Conservation (phyloP, 2,888 invertebrate species). For the Micoletzkya japonica region DNA sequence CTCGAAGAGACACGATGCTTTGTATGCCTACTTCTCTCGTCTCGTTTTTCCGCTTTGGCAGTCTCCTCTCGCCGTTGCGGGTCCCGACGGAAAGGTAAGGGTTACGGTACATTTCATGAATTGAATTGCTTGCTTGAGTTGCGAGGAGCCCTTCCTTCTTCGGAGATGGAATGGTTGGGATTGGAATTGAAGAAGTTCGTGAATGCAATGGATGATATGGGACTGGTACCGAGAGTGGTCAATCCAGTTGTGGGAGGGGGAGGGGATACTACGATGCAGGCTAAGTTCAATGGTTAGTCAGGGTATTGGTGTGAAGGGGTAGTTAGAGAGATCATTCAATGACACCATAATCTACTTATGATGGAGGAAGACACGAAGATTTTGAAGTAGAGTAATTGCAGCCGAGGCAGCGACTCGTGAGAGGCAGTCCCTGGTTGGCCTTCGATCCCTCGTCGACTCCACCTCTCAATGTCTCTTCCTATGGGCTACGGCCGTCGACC, state of each 20-base stretch:
- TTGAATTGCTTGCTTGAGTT: not conserved
- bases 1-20: constrained; percentile 87
- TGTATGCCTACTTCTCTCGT: constrained; percentile 86
- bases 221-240: constrained; percentile 43
- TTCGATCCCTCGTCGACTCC: constrained; percentile 70
- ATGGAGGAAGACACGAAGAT: not conserved
- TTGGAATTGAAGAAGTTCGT: constrained; percentile 25
- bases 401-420: constrained; percentile 21
- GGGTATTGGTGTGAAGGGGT: not conserved
- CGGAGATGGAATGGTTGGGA: constrained; percentile 34
- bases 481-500: constrained; percentile 89
- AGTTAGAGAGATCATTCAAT: too few species aligned
- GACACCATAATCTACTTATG: not conserved
- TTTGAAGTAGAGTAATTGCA: constrained; percentile 1
- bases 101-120: not conserved
- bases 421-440: constrained; percentile 63
- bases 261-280: not conserved
- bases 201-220: constrained; percentile 44
- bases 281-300: not conserved
- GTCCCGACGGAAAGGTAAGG: constrained; percentile 32
- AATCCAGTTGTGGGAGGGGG: not conserved
- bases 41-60: constrained; percentile 85
- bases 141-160: not conserved
- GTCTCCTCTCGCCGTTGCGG: not conserved
- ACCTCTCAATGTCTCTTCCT: constrained; percentile 83